These are phyloP conservation scores for Agrochola lota DNA, from an alignment of 2,888 invertebrate genomes.

Conservation along the genomic window DNA sequence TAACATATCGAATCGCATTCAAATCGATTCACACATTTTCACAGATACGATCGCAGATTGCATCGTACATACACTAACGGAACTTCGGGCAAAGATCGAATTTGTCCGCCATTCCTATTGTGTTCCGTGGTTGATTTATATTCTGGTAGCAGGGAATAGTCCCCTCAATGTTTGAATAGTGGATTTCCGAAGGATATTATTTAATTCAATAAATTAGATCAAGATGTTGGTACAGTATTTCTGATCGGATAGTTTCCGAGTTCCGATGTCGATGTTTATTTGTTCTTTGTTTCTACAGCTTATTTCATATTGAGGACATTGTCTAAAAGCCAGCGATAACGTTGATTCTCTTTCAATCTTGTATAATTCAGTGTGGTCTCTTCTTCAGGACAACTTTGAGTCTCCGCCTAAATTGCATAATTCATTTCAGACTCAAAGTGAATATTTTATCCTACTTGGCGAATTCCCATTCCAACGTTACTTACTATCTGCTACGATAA, in stretches of 20 bases:
- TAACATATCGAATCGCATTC: not conserved
- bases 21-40: conserved; percentile 18
- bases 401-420: conserved; percentile 9
- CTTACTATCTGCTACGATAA: not conserved
- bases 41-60: conserved; percentile 10
- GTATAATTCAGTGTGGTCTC: not conserved
- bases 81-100: conserved; percentile 11
- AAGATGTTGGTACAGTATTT: conserved; percentile 30
- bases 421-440: not conserved
- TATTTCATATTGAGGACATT: not conserved
- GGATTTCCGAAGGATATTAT: conserved; percentile 45
- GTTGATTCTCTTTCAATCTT: not conserved
- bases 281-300: not conserved
- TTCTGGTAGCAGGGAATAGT: not conserved
- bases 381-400: not conserved
- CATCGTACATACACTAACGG: conserved; percentile 1
- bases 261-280: conserved; percentile 16
- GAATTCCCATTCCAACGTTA: conserved; percentile 2
- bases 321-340: not conserved
- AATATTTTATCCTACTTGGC: conserved; percentile 11
- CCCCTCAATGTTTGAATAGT: conserved; percentile 43
- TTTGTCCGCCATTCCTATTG: conserved; percentile 10
- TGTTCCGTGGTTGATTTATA: conserved; percentile 49
- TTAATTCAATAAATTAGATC: conserved; percentile 49
- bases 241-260: conserved; percentile 26